A percentile compares a stretch with the other conserved stretches of the same genome.
These are phyloP conservation scores for Galemys pyrenaicus DNA, from an alignment of 2,113 vertebrate genomes.

Conservation along the genomic window DNA sequence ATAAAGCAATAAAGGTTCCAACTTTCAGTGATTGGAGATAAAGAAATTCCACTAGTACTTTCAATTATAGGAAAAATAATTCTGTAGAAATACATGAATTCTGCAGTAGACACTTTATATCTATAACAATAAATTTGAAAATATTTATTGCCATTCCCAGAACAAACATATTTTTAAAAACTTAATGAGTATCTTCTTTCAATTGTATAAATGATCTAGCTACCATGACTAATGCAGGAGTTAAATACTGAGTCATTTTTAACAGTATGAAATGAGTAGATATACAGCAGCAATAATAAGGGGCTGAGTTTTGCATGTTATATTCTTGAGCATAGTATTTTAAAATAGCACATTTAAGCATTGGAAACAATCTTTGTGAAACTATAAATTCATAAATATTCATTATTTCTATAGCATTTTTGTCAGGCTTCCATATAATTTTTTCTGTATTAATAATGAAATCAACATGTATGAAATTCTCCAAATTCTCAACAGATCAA, in stretches of 20 bases:
- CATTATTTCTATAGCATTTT: not conserved
- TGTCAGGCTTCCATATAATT: not conserved
- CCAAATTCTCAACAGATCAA: not conserved
- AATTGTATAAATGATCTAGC: not conserved
- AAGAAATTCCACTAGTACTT: not conserved
- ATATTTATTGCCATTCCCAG: not conserved
- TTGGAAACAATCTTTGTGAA: not conserved
- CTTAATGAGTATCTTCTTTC: not conserved
- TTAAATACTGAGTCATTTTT: not conserved
- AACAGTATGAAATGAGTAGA: not conserved
- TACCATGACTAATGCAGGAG: not conserved
- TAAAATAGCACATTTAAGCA: not conserved
- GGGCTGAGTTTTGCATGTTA: not conserved
- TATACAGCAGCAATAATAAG: not conserved
- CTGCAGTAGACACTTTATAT: not conserved
- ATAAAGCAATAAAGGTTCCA: not conserved
- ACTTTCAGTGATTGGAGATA: not conserved
- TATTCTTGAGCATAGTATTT: not conserved
- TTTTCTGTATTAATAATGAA: not conserved
- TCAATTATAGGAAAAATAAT: not conserved
- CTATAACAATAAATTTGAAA: not conserved
- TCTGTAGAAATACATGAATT: conserved; percentile 23
- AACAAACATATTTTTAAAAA: not conserved
- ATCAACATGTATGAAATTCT: not conserved
- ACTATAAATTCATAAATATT: not conserved